Conservation (phyloP, 2,113 vertebrate species). For the Cheilinus undulatus region DNA sequence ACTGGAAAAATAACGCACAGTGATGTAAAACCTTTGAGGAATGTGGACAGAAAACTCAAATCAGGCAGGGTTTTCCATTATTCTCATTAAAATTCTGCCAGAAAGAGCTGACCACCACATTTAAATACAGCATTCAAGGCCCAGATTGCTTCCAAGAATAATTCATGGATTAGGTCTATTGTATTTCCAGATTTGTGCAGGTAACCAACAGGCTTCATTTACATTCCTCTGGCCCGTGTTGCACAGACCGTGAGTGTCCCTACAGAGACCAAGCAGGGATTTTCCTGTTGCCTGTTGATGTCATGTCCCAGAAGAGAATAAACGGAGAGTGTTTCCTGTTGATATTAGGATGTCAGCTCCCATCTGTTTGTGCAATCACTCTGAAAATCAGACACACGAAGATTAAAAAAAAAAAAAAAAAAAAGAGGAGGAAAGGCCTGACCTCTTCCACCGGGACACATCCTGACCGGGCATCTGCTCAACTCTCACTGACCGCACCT, state of each 20-base stretch:
- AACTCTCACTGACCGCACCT: constrained; percentile 61
- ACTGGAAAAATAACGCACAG: not conserved
- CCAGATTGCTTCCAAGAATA: constrained; percentile 10
- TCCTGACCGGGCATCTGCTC: constrained; percentile 44
- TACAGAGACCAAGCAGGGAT: constrained; percentile 29
- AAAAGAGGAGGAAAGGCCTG: not conserved
- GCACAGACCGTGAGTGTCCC: not conserved
- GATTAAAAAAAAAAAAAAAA: not conserved
- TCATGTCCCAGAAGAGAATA: constrained; percentile 64
- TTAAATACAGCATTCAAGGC: constrained; percentile 13
- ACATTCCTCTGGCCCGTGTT: constrained; percentile 34
- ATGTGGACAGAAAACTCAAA: not conserved
- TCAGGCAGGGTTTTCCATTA: not conserved
- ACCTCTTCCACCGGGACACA: constrained; percentile 29
- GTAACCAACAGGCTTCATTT: constrained; percentile 44
- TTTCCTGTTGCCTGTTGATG: constrained; percentile 65
- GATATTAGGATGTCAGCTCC: constrained; percentile 60
- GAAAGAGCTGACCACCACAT: not conserved
- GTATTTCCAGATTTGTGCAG: constrained; percentile 56
- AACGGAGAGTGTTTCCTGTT: constrained; percentile 72
- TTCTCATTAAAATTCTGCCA: not conserved
- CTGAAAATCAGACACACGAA: constrained; percentile 6
- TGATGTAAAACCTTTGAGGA: constrained; percentile 18
- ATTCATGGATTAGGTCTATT: constrained; percentile 26
- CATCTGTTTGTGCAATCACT: constrained; percentile 66